phyloP scores from a whole-genome alignment of 1,140 invertebrate species.

The Drosophila nikananu region DNA sequence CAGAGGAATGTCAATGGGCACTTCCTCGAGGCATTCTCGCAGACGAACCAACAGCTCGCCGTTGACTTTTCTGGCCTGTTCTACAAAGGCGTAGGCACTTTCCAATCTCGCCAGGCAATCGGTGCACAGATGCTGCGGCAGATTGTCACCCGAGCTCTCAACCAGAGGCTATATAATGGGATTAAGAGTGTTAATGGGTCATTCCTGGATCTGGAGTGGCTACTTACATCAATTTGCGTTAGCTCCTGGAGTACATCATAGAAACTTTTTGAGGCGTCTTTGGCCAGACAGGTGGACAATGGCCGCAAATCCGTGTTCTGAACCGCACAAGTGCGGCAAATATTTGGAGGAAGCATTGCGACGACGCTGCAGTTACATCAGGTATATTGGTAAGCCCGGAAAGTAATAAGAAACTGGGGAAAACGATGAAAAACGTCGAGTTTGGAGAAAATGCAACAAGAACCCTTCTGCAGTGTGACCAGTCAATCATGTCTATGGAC shows the following conservation, averaged over 20 bases:
- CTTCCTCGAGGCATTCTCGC: slow-evolving; percentile 55
- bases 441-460: slow-evolving; percentile 17
- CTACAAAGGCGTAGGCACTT: slow-evolving; percentile 60
- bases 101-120: slow-evolving; percentile 52
- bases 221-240: slow-evolving; percentile 65
- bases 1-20: slow-evolving; percentile 58
- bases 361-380: not conserved
- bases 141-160: slow-evolving; percentile 39
- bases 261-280: slow-evolving; percentile 45
- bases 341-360: slow-evolving; percentile 51
- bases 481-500: not conserved
- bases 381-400: not conserved
- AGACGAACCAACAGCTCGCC: slow-evolving; percentile 50
- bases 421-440: not conserved
- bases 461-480: slow-evolving; percentile 6
- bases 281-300: slow-evolving; percentile 39
- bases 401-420: not conserved
- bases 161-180: slow-evolving; percentile 16
- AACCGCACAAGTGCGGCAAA: slow-evolving; percentile 65
- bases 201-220: not conserved
- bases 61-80: slow-evolving; percentile 51
- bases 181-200: not conserved
- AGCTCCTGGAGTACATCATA: slow-evolving; percentile 58
- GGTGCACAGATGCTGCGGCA: slow-evolving; percentile 57
- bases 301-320: slow-evolving; percentile 40